A percentile compares a stretch with the other conserved stretches of the same genome.
Conservation (phyloP, 1,140 invertebrate genomes). For the Eriocheir sinensis region DNA sequence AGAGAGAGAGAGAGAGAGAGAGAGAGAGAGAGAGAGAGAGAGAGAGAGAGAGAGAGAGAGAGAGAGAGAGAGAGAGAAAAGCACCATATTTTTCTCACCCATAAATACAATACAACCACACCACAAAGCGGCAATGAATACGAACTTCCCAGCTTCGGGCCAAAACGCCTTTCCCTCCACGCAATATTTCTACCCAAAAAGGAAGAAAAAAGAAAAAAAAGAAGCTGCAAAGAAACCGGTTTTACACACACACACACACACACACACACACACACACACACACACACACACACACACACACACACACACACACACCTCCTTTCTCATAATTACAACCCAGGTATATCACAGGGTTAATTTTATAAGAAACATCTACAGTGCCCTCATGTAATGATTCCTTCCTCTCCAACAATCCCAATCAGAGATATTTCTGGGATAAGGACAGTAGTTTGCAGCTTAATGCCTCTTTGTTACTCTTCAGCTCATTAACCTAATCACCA, state of each 20-base stretch:
- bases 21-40: too few relatives aligned
- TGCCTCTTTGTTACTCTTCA: neutral
- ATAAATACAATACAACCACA: neutral
- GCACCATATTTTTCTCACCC: neutral
- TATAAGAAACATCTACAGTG: neutral
- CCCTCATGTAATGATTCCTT: neutral
- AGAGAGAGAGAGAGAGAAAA: neutral
- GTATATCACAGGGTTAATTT: neutral
- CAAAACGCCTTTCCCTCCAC: neutral
- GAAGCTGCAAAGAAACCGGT: neutral
- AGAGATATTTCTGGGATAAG: neutral
- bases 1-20: constrained; percentile 9
- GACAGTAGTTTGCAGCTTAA: neutral
- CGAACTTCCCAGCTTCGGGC: too few relatives aligned
- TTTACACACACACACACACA: constrained; percentile 10
- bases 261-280: constrained; percentile 33
- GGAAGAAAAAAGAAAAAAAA: neutral
- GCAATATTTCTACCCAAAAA: neutral
- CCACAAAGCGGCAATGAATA: neutral
- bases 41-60: neutral
- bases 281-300: constrained; percentile 37
- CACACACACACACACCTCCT: neutral
- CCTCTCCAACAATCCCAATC: neutral
- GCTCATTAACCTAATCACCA: neutral
- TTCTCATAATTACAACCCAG: too few relatives aligned